Evolutionary conservation across 2,888 invertebrate species (phyloP).

Genomic region (Girardia tigrina): DNA sequence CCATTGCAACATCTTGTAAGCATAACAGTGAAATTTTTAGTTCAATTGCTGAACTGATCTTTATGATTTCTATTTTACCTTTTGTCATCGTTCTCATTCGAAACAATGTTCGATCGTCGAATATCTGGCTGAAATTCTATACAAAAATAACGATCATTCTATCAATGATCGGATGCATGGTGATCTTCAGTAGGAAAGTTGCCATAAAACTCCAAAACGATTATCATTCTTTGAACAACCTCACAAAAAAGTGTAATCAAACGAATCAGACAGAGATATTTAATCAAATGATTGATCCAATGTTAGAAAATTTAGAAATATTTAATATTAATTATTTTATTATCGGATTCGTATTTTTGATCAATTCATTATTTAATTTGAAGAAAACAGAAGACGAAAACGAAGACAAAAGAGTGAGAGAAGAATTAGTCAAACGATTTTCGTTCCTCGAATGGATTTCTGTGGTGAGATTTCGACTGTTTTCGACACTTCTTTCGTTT

Average conservation of each 20-base stretch:
- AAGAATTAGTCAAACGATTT: neutral
- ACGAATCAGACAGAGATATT: neutral
- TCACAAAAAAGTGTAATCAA: no score
- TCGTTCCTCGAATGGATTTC: neutral
- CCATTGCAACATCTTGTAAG: neutral
- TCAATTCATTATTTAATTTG: neutral
- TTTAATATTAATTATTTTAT: slow-evolving; percentile 1
- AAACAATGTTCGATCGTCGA: neutral
- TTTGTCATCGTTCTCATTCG: neutral
- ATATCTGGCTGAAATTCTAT: neutral
- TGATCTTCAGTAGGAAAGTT: neutral
- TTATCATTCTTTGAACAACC: neutral
- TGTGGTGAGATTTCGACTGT: neutral
- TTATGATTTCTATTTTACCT: neutral
- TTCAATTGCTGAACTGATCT: neutral
- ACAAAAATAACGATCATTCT: neutral
- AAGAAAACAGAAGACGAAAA: neutral
- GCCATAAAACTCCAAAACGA: neutral
- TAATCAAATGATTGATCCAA: no score
- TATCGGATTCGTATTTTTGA: neutral
- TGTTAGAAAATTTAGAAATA: neutral
- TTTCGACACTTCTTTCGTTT: neutral
- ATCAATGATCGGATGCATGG: neutral
- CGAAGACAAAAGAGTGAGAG: neutral
- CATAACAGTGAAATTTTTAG: neutral